Base-by-base conservation (phyloP, 1,140 invertebrate species). In the Megathymus violae region DNA sequence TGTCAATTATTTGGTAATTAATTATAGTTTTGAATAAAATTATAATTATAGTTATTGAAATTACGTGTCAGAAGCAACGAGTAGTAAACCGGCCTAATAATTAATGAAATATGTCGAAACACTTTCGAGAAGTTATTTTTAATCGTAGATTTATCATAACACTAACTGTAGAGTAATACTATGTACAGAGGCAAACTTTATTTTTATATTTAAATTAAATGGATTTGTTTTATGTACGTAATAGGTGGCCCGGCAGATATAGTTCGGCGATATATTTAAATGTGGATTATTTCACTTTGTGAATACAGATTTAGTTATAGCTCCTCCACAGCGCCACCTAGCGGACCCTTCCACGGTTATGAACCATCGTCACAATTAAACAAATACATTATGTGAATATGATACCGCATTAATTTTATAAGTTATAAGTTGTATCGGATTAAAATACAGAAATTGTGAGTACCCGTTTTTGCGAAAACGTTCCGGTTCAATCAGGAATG, bases 41-140 rank as follows among this genome's bases (percentile, higher is more conserved):
- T 44, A 61, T 58, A 67, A 59, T 62, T 47, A 47, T 62, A 69
- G 66, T 50, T 63, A 47, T 59, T 19, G 61, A 46, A 38, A 52
- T 50, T 44, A 50, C 47, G 50, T 40, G 46, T 65, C 58, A 19
- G 56, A 62, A 67, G 62, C 83, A 84, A 82, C 83, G 83, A 86
- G 83, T 86, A 86, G 83, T 85, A 60, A 65, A 86, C 80, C 83
- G 83, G 83, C 83, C 83, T 86, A 86, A 86, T 86, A 80, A 47
- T 78, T 81, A 82, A 70, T 54, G 59, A 31, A 51, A 60, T 19
- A 38, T 51, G 38, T 51, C 62, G 58, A 67, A 62, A 40, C 50
- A 52, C 40, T 67, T 62, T 68, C 64, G 65, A 52, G 11, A 51
- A 38, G 13, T 19, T 47, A 14, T 4, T 51, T 51, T 51, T 19